Evolutionary conservation across 2,888 invertebrate species (phyloP).

Genomic region (Stomorhina lunata): DNA sequence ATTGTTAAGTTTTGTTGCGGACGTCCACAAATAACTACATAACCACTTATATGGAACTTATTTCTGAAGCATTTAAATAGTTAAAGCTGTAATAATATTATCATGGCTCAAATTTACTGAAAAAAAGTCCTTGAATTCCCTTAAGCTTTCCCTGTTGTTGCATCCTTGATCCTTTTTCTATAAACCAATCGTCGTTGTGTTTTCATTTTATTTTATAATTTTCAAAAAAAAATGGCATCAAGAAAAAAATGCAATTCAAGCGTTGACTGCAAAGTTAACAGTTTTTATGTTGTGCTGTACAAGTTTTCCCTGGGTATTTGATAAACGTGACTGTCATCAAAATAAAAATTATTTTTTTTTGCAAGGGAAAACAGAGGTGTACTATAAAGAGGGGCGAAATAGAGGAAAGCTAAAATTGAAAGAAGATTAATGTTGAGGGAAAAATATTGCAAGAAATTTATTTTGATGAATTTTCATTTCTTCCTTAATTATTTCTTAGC

Average conservation of each 20-base stretch:
- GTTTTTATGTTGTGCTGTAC: slow-evolving; percentile 21
- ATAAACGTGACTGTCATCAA: slow-evolving; percentile 67
- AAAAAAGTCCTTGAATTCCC: slow-evolving; percentile 14
- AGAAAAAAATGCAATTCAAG: slow-evolving; percentile 41
- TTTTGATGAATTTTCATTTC: not conserved
- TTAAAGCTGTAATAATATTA: not conserved
- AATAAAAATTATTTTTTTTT: slow-evolving; percentile 29
- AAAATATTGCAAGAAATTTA: too few species aligned
- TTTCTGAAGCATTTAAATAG: too few species aligned
- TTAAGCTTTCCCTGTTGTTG: not conserved
- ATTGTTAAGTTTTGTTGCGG: too few species aligned
- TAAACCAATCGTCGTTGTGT: not conserved
- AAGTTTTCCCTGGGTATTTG: slow-evolving; percentile 55
- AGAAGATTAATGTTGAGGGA: too few species aligned
- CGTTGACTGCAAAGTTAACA: slow-evolving; percentile 59
- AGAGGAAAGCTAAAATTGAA: too few species aligned
- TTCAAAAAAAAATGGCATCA: not conserved
- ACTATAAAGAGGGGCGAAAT: too few species aligned
- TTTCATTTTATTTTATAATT: slow-evolving; percentile 23
- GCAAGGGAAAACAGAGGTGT: too few species aligned
- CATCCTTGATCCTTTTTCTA: not conserved
- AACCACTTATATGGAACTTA: too few species aligned
- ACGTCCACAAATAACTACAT: too few species aligned
- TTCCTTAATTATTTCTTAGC: not conserved
- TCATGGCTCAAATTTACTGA: not conserved